Evolutionary conservation across 2,888 invertebrate species (phyloP), one percentile per base, ranked within the genome.

Genomic region (Callyntrura guangdongensis): DNA sequence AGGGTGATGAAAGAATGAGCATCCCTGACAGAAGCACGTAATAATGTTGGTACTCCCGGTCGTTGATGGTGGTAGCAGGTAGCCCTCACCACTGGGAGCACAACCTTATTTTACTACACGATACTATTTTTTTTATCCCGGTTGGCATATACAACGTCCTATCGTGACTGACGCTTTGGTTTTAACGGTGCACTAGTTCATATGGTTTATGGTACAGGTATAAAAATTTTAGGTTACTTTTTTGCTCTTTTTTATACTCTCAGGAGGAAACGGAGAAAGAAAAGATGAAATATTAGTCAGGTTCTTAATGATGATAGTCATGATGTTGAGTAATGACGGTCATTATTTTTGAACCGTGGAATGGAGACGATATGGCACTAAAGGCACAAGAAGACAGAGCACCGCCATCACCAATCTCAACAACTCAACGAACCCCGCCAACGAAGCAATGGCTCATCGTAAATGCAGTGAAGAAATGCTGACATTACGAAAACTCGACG

Each of bases 231-330:
- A 3, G 20, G 72, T 47, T 53, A 77, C 77, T 77, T 47, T 77
- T 53, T 47, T 74, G 72, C 72, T 74, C 72, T 47, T 27, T 72
- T 47, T 74, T 77, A 53, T 49, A 53, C 77, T 77, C 74, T 74
- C 77, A 53, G 53, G 77, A 77, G 77, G 77, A 77, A 53, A 53
- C 12, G 69, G 82, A 67, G 59, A 83, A 83, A 74, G 77, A 67
- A 91, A 87, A 89, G 89, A 89, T 91, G 91, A 91, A 89, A 91
- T 91, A 91, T 89, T 89, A 91, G 89, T 82, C 61, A 91, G 74
- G 81, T 89, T 82, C 86, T 89, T 91, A 91, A 91, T 91, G 91
- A 91, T 91, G 91, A 91, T 89, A 86, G 91, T 85, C 85, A 91
- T 88, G 91, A 89, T 84, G 82, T 81, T 91, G 91, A 91, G 91